phyloP scores from a whole-genome alignment of 2,888 invertebrate species.

The Fabriciana adippe region DNA sequence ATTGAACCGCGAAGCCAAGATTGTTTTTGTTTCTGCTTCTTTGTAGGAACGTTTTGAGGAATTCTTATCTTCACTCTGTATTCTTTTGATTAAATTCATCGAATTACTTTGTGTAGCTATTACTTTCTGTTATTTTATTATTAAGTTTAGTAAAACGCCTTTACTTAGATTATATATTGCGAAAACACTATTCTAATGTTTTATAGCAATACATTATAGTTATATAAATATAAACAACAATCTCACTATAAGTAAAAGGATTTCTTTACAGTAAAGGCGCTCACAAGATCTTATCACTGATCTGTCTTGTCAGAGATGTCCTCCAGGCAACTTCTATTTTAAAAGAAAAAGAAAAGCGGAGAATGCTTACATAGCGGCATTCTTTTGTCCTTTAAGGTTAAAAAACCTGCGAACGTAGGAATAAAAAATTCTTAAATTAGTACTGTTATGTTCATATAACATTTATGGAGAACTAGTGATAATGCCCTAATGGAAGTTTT shows the following conservation, averaged over 20 bases:
- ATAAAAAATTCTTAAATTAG: no score
- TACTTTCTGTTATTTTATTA: slow-evolving; percentile 19
- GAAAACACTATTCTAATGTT: no score
- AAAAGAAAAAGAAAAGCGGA: slow-evolving; percentile 6
- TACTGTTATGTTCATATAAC: no score
- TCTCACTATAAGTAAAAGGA: neutral
- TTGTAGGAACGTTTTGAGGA: slow-evolving; percentile 12
- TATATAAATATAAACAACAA: no score
- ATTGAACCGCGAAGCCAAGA: slow-evolving; percentile 29
- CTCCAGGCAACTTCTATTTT: slow-evolving; percentile 3
- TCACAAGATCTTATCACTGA: slow-evolving; percentile 10
- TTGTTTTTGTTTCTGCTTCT: slow-evolving; percentile 19
- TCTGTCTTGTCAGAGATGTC: slow-evolving; percentile 5
- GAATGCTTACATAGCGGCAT: neutral
- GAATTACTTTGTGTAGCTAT: slow-evolving; percentile 6
- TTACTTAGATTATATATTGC: neutral
- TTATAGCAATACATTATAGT: no score
- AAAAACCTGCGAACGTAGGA: neutral
- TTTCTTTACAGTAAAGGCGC: slow-evolving; percentile 7
- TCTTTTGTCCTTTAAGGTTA: slow-evolving; percentile 12
- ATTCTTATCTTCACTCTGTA: slow-evolving; percentile 9
- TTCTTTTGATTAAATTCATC: slow-evolving; percentile 23
- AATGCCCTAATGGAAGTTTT: no score
- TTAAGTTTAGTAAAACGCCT: slow-evolving; percentile 6
- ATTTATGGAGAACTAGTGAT: no score